Base-by-base conservation (phyloP, 2,888 invertebrate species). In the Parthenolecanium corni region DNA sequence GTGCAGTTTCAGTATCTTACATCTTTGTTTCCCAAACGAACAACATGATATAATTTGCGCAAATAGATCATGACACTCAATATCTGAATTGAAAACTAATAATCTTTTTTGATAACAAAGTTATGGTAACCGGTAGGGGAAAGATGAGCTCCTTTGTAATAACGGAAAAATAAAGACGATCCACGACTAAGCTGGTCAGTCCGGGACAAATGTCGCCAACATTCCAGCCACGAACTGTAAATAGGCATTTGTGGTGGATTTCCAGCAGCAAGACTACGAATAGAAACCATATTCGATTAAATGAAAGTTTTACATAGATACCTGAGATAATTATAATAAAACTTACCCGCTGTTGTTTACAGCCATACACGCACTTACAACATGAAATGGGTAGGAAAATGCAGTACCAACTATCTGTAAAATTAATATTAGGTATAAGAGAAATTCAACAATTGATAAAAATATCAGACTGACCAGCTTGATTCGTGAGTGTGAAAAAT, bases 331-430 rank as follows among this genome's bases (percentile, higher is more conserved):
- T n/a, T n/a, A n/a, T n/a, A n/a, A n/a, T n/a, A 62, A 52, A 24
- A 72, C 74, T 73, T 72, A 82, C 79, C 82, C 84, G 16, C 84
- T 85, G 65, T 89, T 84, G 65, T 84, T 85, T 11, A 94, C 86
- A 65, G 86, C 82, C 89, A 94, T 92, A 70, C 93, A 89, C 64
- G 89, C 89, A 12, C 90, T 86, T 1, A 94, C 91, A 65, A 96
- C 87, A 72, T 86, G 83, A 72, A 94, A 83, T 20, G 95, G 95
- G 75, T 97, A 96, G n/a, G 91, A 86, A 66, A 91, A 71, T 63
- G 89, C 85, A 66, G 86, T 82, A 64, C 89, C 86, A 57, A 91
- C 76, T 73, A 92, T 87, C 80, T 80, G 75, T 9, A 6, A 14
- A 44, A 16, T 16, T 16, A 44, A 44, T 14, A 12, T n/a, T 16